Base-by-base conservation (phyloP, 2,113 vertebrate species). In the Proterorhinus semilunaris region DNA sequence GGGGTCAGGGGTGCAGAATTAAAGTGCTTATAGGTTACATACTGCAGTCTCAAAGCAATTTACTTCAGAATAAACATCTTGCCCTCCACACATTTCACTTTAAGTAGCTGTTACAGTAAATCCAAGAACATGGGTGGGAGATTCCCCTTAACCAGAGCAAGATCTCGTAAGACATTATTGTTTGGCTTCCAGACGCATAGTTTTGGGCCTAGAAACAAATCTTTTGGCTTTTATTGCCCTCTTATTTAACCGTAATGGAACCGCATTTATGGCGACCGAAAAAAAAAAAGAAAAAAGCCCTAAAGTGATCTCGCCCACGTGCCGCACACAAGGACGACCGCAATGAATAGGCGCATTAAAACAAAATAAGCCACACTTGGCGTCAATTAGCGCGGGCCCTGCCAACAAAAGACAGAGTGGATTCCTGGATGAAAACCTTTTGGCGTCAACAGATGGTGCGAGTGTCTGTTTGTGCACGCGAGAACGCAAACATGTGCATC, bases 401-500 rank as follows among this genome's bases (percentile, higher is more conserved):
- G 78, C 85, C 83, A 89, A n/a, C n/a, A 78, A 36, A 79, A 65
- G 27, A 46, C 54, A 21, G 57, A 59, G 65, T 61, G 2, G 78
- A 83, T 81, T 84, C 82, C 79, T 75, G 71, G 80, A 74, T 81
- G 78, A 81, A 81, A 83, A 80, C 78, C 42, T 73, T 55, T 69
- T 89, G 84, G 87, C 82, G 67, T 71, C 68, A 15, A 53, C 70
- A 58, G 43, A 59, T 75, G 78, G 71, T 83, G 69, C 53, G 48
- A 72, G 69, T 62, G 65, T 62, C 62, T 71, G 75, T 71, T 68
- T 80, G 81, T 71, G 76, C 79, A 64, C 21, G 10, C 43, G 16
- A 1, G 59, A 79, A 67, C 44, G 73, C 74, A 86, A 86, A 88
- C 85, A 87, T 87, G 80, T 89, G 86, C 71, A 55, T 54, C 47